A percentile compares a stretch with the other conserved stretches of the same genome.
These are phyloP conservation scores for Chauna torquata DNA, from an alignment of 2,113 vertebrate species.

Conservation along the genomic window DNA sequence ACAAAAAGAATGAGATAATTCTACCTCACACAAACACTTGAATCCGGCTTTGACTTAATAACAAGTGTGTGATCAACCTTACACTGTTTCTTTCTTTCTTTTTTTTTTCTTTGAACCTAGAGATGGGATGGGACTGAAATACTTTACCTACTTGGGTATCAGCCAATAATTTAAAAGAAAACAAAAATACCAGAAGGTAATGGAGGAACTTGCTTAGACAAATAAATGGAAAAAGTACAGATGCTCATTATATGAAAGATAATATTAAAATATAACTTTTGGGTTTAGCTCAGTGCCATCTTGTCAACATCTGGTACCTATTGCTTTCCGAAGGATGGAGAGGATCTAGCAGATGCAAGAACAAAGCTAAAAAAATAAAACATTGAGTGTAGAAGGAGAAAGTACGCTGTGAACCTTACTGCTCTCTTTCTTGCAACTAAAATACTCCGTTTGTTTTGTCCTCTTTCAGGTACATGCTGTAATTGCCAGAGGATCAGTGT, in stretches of 20 bases:
- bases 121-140: slow-evolving; percentile 5
- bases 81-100: slow-evolving; percentile 47
- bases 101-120: background rate
- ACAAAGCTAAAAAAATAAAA: background rate
- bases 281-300: background rate
- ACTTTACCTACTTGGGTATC: slow-evolving; percentile 11
- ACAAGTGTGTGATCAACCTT: slow-evolving; percentile 79
- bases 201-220: background rate
- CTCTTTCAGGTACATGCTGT: background rate
- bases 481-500: background rate
- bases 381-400: background rate
- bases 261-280: background rate
- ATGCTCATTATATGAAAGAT: background rate
- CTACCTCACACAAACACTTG: slow-evolving; percentile 86
- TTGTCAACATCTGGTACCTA: background rate
- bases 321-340: background rate
- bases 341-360: background rate
- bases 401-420: background rate
- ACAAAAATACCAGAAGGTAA: background rate
- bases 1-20: slow-evolving; percentile 86
- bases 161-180: background rate
- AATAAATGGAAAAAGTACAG: background rate
- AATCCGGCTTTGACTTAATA: slow-evolving; percentile 78
- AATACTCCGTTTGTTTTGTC: background rate
- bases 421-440: background rate